Base-by-base conservation (phyloP, 92 coral and sea anemone species). In the Porites cylindrica region DNA sequence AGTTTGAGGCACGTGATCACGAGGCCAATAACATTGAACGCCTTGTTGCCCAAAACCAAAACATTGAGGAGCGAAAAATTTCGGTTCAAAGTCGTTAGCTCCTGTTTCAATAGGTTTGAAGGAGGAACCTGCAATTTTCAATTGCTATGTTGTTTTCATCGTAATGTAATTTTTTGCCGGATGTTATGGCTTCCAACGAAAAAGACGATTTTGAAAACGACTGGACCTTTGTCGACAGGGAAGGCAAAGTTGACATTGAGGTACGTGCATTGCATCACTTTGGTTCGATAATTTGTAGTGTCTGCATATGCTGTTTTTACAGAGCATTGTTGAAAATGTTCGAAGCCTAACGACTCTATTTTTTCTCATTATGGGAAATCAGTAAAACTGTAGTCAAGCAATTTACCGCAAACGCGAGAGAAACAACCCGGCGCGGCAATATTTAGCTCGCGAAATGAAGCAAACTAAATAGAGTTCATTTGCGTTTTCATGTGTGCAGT, bases 141-240 rank as follows among this genome's bases (percentile, higher is more conserved):
- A 12, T 84, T 76, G 70, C 47, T 38, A 38, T 38, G 47, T 38
- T 38, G 47, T 38, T 38, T 64, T 72, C 56, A 61, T 26, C 62
- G 19, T 60, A 24, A 80, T 79, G 84, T 78, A 24, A 38, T 4
- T 29, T 53, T 51, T 10, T 11, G 13, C 8, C 47, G 90, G 26
- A 64, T 59, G 66, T n/a, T 14, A 86, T 78, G 83, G 77, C 79
- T 71, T 69, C 84, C 72, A 78, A 19, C 2, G 54, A 14, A 47
- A 20, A 50, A 70, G 84, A 86, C 18, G 93, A 93, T 62, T 74
- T 85, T 61, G 95, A 88, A 79, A 85, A 71, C 76, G 98, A 91
- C 54, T 95, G 98, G 98, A 91, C 95, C 63, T 95, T 95, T 38
- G 89, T 95, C 79, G 98, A 93, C 68, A 63, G 75, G 13, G 93